A percentile compares a stretch with the other conserved stretches of the same genome.
These are phyloP conservation scores for Globicephala melas DNA, from an alignment of 2,113 vertebrate species.

Conservation along the genomic window DNA sequence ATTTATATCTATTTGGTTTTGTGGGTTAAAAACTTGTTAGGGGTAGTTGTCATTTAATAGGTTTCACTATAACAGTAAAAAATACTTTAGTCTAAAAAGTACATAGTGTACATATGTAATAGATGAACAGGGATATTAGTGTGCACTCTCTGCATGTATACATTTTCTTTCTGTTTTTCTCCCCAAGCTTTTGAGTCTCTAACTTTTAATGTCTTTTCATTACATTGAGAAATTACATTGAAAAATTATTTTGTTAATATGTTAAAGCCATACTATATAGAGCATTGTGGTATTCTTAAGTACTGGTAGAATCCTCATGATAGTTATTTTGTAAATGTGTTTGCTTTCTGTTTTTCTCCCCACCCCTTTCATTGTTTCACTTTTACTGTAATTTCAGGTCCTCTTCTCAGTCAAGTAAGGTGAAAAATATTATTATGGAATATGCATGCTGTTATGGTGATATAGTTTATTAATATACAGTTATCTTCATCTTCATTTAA, in stretches of 20 bases:
- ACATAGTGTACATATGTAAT: background rate
- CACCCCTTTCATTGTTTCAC: conserved; percentile 23
- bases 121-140: background rate
- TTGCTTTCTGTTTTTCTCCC: conserved; percentile 37
- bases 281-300: conserved; percentile 4
- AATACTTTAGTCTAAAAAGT: background rate
- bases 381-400: conserved; percentile 54
- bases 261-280: background rate
- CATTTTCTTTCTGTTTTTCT: background rate
- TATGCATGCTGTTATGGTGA: background rate
- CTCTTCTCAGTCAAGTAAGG: conserved; percentile 17
- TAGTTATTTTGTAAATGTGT: conserved; percentile 23
- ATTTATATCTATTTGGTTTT: conserved; percentile 25
- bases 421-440: background rate
- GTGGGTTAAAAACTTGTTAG: background rate
- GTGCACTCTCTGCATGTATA: background rate
- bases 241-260: background rate
- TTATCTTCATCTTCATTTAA: background rate
- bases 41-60: background rate
- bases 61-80: background rate
- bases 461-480: conserved; percentile 13
- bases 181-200: background rate
- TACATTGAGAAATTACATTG: background rate
- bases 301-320: background rate
- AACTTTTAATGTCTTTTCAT: conserved; percentile 14